Evolutionary conservation across 2,888 invertebrate species (phyloP).

Genomic region (Hirtodrosophila confusa): DNA sequence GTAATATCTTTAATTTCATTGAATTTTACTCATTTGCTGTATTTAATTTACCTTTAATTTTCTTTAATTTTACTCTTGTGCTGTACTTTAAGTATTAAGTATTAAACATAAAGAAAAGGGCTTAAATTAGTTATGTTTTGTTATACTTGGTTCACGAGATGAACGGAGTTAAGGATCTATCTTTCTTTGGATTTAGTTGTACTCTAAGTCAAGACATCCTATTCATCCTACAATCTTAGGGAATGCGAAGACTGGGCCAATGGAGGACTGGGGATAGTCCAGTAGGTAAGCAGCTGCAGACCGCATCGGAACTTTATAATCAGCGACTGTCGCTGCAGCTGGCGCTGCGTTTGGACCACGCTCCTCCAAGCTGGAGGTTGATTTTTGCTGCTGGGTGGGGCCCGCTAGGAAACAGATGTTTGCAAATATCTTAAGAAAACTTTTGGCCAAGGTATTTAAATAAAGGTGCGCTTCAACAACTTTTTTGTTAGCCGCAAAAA

Average conservation of each 20-base stretch:
- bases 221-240: not conserved
- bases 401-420: conserved; percentile 71
- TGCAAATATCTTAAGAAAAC: conserved; percentile 78
- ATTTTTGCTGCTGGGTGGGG: conserved; percentile 26
- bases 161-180: no score
- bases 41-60: no score
- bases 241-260: conserved; percentile 5
- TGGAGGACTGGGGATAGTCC: conserved; percentile 12
- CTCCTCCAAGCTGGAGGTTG: conserved; percentile 42
- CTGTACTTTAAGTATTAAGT: no score
- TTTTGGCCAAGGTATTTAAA: conserved; percentile 78
- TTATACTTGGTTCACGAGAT: no score
- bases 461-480: conserved; percentile 68
- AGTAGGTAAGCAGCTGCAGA: conserved; percentile 9
- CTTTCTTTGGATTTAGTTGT: no score
- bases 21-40: no score
- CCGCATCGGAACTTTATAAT: conserved; percentile 53
- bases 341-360: conserved; percentile 43
- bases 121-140: no score
- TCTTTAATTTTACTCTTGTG: no score
- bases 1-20: no score
- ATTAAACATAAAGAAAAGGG: no score
- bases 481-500: conserved; percentile 58
- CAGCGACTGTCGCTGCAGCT: conserved; percentile 34
- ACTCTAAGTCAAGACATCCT: no score